Percentiles rank a stretch among this genome's conserved stretches.
These are phyloP conservation scores for Paragorgia papillata DNA, from an alignment of 92 coral and sea anemone species.

Conservation along the genomic window DNA sequence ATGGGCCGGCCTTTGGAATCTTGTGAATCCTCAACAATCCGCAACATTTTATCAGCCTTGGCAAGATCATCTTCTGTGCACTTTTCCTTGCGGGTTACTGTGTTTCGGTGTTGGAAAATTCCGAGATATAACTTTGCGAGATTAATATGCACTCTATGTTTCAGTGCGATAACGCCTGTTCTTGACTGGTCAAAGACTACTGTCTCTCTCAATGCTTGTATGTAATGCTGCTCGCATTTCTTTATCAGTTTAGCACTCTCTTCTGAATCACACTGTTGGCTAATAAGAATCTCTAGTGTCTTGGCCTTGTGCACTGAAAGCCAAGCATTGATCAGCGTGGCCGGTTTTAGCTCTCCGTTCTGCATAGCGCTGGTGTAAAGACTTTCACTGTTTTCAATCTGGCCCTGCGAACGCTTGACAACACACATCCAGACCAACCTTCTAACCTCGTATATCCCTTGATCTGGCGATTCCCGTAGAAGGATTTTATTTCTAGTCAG, in stretches of 20 bases:
- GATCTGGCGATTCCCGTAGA: background rate
- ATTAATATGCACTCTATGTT: constrained; percentile 1
- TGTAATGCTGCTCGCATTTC: background rate
- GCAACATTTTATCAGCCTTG: background rate
- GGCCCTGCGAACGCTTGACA: constrained; percentile 14
- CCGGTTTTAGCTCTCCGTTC: background rate
- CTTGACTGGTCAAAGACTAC: background rate
- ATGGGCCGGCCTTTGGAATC: background rate
- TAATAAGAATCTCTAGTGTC: constrained; percentile 1
- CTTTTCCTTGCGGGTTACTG: background rate
- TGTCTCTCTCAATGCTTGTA: constrained; percentile 1
- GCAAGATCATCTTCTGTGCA: background rate
- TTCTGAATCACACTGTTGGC: background rate
- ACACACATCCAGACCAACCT: constrained; percentile 20
- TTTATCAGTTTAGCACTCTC: background rate
- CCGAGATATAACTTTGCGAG: constrained; percentile 3
- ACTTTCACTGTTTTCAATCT: background rate
- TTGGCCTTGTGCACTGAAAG: constrained; percentile 6
- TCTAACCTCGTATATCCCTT: background rate
- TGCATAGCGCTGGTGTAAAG: constrained; percentile 1
- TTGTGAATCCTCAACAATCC: background rate
- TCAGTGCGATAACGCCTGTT: background rate
- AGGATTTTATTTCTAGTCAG: background rate
- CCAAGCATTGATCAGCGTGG: constrained; percentile 3
- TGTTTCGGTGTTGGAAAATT: background rate